phyloP scores from a whole-genome alignment of 2,113 vertebrate species.

The Trematocara macrostoma region DNA sequence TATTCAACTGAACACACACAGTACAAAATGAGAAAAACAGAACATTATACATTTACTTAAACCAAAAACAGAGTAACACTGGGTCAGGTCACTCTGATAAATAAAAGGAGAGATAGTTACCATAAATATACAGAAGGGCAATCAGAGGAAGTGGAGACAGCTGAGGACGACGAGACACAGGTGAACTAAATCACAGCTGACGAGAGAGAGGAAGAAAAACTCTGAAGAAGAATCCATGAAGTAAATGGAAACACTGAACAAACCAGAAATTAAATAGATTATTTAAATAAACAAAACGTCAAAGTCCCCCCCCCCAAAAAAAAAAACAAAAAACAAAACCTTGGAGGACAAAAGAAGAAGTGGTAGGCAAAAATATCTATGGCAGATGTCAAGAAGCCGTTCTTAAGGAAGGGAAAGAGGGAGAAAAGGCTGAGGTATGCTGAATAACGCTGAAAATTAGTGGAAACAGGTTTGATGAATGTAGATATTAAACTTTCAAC shows the following conservation, averaged over 20 bases:
- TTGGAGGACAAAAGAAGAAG: not conserved
- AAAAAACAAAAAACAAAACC: not conserved
- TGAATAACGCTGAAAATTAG: not conserved
- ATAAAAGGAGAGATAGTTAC: not conserved
- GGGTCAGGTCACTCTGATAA: not conserved
- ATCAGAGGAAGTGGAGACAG: not conserved
- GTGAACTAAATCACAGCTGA: not conserved
- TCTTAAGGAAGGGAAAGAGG: not conserved
- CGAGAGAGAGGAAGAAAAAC: not conserved
- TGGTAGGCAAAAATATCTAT: not conserved
- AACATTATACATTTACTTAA: not conserved
- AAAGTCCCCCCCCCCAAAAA: not conserved
- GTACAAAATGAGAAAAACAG: not conserved
- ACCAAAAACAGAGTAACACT: not conserved
- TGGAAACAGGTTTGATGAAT: not conserved
- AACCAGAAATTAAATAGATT: not conserved
- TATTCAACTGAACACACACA: not conserved
- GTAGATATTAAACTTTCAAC: not conserved
- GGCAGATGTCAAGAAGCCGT: not conserved
- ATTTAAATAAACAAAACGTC: not conserved
- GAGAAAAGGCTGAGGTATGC: not conserved
- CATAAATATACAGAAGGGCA: not conserved
- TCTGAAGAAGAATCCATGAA: not conserved
- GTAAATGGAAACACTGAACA: not conserved
- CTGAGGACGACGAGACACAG: accelerated